Percentiles rank a stretch among this genome's conserved stretches.
Conservation (phyloP, 2,888 invertebrate genomes). For the Brenthis ino region DNA sequence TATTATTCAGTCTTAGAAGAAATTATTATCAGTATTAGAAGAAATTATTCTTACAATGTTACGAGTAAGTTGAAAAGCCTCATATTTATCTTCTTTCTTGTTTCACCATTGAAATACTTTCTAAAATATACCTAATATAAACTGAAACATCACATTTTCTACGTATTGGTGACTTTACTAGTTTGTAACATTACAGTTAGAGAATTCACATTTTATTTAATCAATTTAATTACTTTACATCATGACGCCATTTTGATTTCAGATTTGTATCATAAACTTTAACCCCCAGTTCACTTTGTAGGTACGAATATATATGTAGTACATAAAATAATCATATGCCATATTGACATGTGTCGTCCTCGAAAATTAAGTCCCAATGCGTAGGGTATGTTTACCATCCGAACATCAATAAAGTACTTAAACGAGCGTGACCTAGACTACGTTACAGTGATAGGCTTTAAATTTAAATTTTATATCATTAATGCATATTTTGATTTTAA, state of each 20-base stretch:
- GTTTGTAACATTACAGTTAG: too few species aligned
- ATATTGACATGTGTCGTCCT: conserved; percentile 73
- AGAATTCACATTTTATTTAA: too few species aligned
- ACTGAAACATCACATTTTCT: too few species aligned
- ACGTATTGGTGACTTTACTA: too few species aligned
- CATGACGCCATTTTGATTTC: conserved; percentile 52
- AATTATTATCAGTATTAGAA: conserved; percentile 3
- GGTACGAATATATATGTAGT: conserved; percentile 48
- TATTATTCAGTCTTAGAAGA: too few species aligned
- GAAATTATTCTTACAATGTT: neutral
- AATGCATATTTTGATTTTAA: neutral
- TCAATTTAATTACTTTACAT: conserved; percentile 38
- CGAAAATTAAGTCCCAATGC: conserved; percentile 70
- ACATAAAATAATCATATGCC: conserved; percentile 60
- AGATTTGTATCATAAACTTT: conserved; percentile 72
- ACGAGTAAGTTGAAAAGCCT: neutral
- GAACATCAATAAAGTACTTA: conserved; percentile 47
- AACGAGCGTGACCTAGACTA: conserved; percentile 39
- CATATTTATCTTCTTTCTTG: neutral
- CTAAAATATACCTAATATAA: too few species aligned
- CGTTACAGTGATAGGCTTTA: conserved; percentile 36
- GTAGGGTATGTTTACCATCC: conserved; percentile 51
- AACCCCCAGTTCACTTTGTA: conserved; percentile 66
- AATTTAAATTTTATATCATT: conserved; percentile 23
- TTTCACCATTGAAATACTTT: too few species aligned